A percentile compares a stretch with the other conserved stretches of the same genome.
Evolutionary conservation across 1,140 invertebrate species (phyloP).

Genomic region (Propsilocerus akamusi): DNA sequence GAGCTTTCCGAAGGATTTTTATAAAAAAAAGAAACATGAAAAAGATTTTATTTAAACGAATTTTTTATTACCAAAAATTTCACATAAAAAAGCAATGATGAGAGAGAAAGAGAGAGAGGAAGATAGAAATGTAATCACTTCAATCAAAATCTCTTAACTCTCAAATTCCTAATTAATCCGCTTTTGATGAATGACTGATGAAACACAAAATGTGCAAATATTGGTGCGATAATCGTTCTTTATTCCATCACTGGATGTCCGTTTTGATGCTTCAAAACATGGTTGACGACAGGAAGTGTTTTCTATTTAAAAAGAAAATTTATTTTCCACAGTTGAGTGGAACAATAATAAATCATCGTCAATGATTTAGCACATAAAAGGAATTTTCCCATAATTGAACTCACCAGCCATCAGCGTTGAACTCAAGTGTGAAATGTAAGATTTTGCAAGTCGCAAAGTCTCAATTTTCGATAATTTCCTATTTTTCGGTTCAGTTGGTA

Average conservation of each 20-base stretch:
- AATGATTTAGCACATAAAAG: too few species aligned
- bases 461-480: constrained; percentile 91
- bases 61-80: too few species aligned
- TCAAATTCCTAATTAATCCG: not conserved
- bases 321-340: not conserved
- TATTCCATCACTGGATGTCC: not conserved
- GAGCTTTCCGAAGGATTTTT: too few species aligned
- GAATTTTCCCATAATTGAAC: constrained; percentile 3
- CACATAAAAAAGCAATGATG: too few species aligned
- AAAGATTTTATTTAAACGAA: too few species aligned
- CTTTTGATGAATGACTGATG: not conserved
- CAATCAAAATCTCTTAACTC: not conserved
- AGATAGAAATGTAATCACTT: too few species aligned
- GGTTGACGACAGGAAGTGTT: constrained; percentile 6
- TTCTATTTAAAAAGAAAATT: constrained; percentile 6
- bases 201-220: constrained; percentile 10
- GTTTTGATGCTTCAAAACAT: constrained; percentile 5
- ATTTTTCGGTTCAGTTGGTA: constrained; percentile 82
- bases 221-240: constrained; percentile 5
- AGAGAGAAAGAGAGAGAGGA: too few species aligned
- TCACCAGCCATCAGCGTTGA: constrained; percentile 45
- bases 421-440: constrained; percentile 78
- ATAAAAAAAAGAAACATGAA: too few species aligned
- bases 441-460: constrained; percentile 72
- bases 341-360: not conserved